Conservation (phyloP, 1,140 invertebrate species). For the Cherax destructor region DNA sequence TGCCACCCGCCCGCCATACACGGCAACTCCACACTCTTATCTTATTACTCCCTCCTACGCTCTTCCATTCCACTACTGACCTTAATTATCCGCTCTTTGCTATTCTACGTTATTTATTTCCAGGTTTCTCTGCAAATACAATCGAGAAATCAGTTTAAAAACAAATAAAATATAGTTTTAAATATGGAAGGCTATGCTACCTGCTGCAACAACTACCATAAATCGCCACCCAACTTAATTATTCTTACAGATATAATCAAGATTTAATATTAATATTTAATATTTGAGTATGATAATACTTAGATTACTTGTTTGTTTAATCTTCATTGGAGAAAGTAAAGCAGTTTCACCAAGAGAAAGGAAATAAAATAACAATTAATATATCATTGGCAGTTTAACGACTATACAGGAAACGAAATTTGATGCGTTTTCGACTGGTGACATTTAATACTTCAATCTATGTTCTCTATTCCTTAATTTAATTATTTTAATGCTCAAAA, state of each 20-base stretch:
- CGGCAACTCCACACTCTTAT: neutral
- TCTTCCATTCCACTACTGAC: too few species aligned
- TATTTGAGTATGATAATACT: too few species aligned
- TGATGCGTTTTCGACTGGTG: neutral
- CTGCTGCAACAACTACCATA: neutral
- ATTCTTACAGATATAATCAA: neutral
- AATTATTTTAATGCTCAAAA: too few species aligned
- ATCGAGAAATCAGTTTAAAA: neutral
- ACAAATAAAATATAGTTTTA: constrained; percentile 7
- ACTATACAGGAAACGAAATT: constrained; percentile 45
- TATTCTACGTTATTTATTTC: neutral
- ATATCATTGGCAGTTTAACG: constrained; percentile 7
- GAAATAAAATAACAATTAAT: neutral
- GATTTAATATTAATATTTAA: too few species aligned
- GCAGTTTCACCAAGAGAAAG: neutral
- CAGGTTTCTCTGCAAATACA: neutral
- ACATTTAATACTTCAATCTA: neutral
- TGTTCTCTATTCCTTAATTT: neutral
- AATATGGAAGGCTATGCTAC: constrained; percentile 21
- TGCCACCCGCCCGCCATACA: neutral
- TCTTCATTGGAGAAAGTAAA: neutral
- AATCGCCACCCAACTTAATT: neutral
- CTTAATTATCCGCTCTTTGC: too few species aligned
- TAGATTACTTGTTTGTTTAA: too few species aligned
- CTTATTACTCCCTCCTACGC: neutral